Base-by-base conservation (phyloP, 2,888 invertebrate species). In the Cataglyphis livida region DNA sequence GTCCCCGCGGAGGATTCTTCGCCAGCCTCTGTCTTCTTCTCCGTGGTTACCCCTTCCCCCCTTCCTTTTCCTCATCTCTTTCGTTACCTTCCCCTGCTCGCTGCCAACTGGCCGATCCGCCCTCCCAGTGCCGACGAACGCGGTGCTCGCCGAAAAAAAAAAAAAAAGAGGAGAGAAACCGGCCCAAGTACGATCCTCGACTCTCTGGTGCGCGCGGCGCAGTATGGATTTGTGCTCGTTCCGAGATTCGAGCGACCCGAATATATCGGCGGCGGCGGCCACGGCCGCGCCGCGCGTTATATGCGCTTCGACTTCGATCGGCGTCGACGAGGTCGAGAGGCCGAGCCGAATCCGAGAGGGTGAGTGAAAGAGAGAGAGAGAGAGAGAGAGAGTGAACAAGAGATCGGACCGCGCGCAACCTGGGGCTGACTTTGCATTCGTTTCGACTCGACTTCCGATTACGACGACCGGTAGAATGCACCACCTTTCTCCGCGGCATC, bases 321-420 rank as follows among this genome's bases (percentile, higher is more conserved):
- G 68, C 65, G 71, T 68, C 82, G 73, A 65, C 79, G 84, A 85
- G 87, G 83, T 88, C 87, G 88, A 87, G 83, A 85, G 86, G 84
- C 85, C 57, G 85, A 82, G 74, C 48, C 82, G 82, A 85, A 86
- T 59, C 86, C 84, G 84, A 86, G 78, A 84, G 85, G 81, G 65
- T 51, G 85, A 79, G 65, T 51, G 78, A 71, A 65, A 76, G 32
- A 9, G 21, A 15, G 9, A 21, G 41, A 32, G 28, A 54, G 5
- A 10, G 28, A 18, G 18, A 15, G 9, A 21, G 41, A 32, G 28
- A 54, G 10, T 5, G 28, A 25, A n/a, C 78, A 65, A 76, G 81
- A 76, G 83, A 85, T 87, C 82, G 81, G 62, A 81, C 62, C 65
- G 48, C 25, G 62, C 78, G 79, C 75, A 71, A 57, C 61, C 75